Evolutionary conservation across 2,888 invertebrate genomes (phyloP).

Genomic region (Oscheius sp.): DNA sequence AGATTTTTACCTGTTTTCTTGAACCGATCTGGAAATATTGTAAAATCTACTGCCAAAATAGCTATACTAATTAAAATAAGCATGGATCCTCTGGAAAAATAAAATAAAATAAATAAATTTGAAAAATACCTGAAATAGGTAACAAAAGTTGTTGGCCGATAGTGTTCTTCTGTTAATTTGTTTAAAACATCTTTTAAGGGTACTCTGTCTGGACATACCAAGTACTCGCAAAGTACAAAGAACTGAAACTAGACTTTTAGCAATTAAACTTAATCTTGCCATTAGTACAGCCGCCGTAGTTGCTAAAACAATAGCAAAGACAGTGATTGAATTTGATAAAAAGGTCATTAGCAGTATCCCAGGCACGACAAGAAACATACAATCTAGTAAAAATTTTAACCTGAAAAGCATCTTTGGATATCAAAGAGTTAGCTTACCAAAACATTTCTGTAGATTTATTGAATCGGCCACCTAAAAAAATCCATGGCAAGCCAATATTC

Average conservation of each 20-base stretch:
- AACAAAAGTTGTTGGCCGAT: slow-evolving; percentile 56
- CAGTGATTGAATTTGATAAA: slow-evolving; percentile 34
- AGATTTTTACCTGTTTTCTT: slow-evolving; percentile 88
- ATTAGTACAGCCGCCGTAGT: slow-evolving; percentile 26
- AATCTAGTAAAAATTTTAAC: slow-evolving; percentile 58
- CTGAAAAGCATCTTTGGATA: slow-evolving; percentile 41
- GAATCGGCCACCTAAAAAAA: slow-evolving; percentile 51
- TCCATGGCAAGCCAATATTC: slow-evolving; percentile 59
- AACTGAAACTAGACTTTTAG: not conserved
- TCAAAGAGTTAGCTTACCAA: slow-evolving; percentile 27
- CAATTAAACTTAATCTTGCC: not conserved
- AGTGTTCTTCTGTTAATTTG: slow-evolving; percentile 51
- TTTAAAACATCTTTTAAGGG: slow-evolving; percentile 33
- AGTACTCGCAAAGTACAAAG: slow-evolving; percentile 30
- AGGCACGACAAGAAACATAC: slow-evolving; percentile 53
- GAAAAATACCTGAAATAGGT: slow-evolving; percentile 52
- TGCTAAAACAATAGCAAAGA: slow-evolving; percentile 28
- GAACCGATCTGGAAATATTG: slow-evolving; percentile 83
- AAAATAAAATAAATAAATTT: not conserved
- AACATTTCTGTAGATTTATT: slow-evolving; percentile 19
- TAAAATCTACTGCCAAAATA: slow-evolving; percentile 93
- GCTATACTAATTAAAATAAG: slow-evolving; percentile 80
- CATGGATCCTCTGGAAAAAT: slow-evolving; percentile 38
- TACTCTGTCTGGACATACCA: slow-evolving; percentile 17
- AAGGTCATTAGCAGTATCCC: slow-evolving; percentile 45